Evolutionary conservation across 2,113 vertebrate genomes (phyloP).

Genomic region (Sander lucioperca): DNA sequence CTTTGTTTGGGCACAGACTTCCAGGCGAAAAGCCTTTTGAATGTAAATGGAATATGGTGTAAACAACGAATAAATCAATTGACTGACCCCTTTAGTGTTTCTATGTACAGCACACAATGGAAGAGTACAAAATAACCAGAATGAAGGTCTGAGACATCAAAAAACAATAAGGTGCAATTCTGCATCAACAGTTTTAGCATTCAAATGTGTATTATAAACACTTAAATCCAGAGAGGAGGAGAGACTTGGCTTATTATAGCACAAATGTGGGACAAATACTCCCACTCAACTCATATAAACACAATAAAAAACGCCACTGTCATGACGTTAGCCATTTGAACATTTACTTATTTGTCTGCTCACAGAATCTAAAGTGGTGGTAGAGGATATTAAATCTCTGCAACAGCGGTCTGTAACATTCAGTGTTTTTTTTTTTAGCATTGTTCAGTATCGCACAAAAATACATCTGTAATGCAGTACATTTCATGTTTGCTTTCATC

Average conservation of each 20-base stretch:
- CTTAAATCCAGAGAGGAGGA: not conserved
- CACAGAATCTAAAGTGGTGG: not conserved
- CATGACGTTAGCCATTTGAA: not conserved
- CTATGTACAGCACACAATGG: not conserved
- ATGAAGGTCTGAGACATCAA: not conserved
- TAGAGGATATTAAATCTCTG: not conserved
- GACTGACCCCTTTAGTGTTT: conserved; percentile 21
- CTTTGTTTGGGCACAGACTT: conserved; percentile 12
- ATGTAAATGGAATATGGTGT: conserved; percentile 52
- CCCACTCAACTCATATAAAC: not conserved
- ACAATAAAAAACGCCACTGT: not conserved
- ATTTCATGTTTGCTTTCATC: not conserved
- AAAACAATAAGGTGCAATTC: not conserved
- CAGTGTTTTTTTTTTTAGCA: not conserved
- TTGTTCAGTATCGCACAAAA: not conserved
- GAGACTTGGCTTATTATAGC: not conserved
- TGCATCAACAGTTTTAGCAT: conserved; percentile 7
- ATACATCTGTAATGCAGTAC: not conserved
- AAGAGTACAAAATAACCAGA: conserved; percentile 21
- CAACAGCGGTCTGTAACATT: not conserved
- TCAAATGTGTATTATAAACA: not conserved
- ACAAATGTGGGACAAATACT: not conserved
- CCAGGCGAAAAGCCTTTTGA: conserved; percentile 33
- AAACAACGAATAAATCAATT: conserved; percentile 57
- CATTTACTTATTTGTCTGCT: not conserved